Evolutionary conservation across 2,113 vertebrate genomes (phyloP).

Genomic region (Melanostigma gelatinosum): DNA sequence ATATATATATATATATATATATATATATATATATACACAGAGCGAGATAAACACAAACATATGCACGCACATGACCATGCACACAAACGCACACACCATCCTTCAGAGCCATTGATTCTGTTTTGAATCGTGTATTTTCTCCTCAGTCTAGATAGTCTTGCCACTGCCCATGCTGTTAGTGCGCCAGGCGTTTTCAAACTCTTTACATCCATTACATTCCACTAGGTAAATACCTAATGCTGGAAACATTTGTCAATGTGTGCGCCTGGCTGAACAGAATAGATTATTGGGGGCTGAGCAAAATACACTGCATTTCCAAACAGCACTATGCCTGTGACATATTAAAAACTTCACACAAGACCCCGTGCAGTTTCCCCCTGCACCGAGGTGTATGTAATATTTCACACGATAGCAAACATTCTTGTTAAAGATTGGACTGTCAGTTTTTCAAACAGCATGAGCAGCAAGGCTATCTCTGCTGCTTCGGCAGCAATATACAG

Average conservation of each 20-base stretch:
- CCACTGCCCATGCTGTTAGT: constrained; percentile 79
- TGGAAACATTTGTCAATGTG: constrained; percentile 86
- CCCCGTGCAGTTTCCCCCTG: constrained; percentile 40
- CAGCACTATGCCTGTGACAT: constrained; percentile 80
- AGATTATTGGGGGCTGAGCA: constrained; percentile 83
- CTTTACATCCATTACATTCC: constrained; percentile 85
- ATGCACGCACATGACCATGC: constrained; percentile 1
- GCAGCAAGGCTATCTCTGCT: constrained; percentile 18
- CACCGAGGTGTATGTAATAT: constrained; percentile 57
- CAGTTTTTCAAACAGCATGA: constrained; percentile 44
- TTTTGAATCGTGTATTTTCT: constrained; percentile 73
- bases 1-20: neutral
- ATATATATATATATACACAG: neutral
- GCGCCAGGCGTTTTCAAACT: constrained; percentile 81
- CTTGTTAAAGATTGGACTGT: constrained; percentile 48
- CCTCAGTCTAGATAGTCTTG: constrained; percentile 78
- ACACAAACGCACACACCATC: constrained; percentile 38
- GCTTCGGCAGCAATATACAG: constrained; percentile 19
- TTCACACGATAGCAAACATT: constrained; percentile 66
- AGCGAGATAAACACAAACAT: constrained; percentile 15
- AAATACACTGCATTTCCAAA: constrained; percentile 82
- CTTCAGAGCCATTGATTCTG: constrained; percentile 74
- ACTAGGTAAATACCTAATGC: constrained; percentile 86
- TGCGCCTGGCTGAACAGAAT: constrained; percentile 84
- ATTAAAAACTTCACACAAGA: constrained; percentile 75